Evolutionary conservation across 2,113 vertebrate species (phyloP).

Genomic region (Sceloporus undulatus): DNA sequence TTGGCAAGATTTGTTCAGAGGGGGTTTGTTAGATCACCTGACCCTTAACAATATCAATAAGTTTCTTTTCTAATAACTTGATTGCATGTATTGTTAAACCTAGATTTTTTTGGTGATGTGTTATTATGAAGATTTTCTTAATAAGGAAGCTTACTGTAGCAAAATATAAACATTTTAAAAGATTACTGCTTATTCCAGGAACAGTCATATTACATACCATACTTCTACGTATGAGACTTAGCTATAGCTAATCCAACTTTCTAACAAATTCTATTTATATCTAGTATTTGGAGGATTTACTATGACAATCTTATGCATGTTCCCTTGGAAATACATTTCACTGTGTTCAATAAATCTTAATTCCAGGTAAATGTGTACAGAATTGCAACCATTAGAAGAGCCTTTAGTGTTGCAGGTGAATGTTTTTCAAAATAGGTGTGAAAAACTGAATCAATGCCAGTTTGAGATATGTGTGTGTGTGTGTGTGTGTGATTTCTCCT

Average conservation of each 20-base stretch:
- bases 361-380: background rate
- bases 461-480: fast-evolving
- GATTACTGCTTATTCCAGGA: slow-evolving; percentile 31
- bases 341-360: background rate
- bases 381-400: background rate
- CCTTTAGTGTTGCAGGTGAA: background rate
- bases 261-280: background rate
- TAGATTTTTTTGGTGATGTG: background rate
- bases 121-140: background rate
- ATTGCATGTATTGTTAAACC: background rate
- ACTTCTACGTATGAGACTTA: background rate
- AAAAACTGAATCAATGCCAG: background rate
- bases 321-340: background rate
- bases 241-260: slow-evolving; percentile 44
- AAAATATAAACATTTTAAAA: slow-evolving; percentile 52
- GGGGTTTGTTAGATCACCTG: too few species aligned
- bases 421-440: slow-evolving; percentile 6
- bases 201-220: slow-evolving; percentile 41
- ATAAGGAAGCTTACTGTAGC: background rate
- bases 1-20: too few species aligned
- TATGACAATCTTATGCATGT: background rate
- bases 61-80: background rate
- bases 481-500: background rate
- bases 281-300: slow-evolving; percentile 21
- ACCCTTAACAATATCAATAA: background rate